Evolutionary conservation across 2,113 vertebrate genomes (phyloP).

Genomic region (Peucedramus taeniatus): DNA sequence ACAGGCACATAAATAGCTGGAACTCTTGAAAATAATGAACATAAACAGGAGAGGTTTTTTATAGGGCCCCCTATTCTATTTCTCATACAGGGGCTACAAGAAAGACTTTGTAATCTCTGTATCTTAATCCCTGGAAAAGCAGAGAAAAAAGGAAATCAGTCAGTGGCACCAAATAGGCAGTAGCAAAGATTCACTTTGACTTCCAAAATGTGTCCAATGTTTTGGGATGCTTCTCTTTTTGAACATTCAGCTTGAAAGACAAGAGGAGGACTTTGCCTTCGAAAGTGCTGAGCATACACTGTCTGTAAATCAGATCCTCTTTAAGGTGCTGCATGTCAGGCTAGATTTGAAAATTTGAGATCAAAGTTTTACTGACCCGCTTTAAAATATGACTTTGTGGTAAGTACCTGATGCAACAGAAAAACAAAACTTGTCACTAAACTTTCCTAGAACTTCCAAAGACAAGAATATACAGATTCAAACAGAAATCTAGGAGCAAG

Average conservation of each 20-base stretch:
- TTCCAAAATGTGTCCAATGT: background rate
- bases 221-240: background rate
- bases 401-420: background rate
- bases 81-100: background rate
- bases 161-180: background rate
- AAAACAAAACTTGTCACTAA: background rate
- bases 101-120: background rate
- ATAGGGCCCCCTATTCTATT: background rate
- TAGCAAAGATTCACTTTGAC: background rate
- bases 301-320: background rate
- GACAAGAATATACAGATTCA: background rate
- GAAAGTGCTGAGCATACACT: background rate
- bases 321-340: background rate
- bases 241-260: background rate
- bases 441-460: background rate
- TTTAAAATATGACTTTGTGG: constrained; percentile 6
- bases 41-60: background rate
- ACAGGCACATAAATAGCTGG: background rate
- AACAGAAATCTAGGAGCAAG: background rate
- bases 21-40: background rate
- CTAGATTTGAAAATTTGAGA: background rate
- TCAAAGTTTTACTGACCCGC: constrained; percentile 7
- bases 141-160: background rate
- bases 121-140: background rate
- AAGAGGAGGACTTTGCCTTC: background rate